Evolutionary conservation across 2,888 invertebrate genomes (phyloP).

Genomic region (Sceliomorpha sp.): DNA sequence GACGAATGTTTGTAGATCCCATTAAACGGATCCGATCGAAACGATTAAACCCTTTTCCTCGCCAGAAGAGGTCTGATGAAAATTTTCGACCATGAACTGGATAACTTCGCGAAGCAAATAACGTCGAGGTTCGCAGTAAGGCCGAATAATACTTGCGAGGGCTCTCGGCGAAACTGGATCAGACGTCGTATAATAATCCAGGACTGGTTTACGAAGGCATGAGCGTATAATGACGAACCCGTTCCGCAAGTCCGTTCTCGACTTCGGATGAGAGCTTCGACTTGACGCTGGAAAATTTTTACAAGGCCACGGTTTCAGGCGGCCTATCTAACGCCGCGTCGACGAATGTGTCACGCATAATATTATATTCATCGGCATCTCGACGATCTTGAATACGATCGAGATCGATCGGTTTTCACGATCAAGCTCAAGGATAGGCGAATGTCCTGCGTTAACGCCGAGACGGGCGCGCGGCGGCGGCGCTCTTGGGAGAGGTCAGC

Average conservation of each 20-base stretch:
- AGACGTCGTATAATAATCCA: constrained; percentile 46
- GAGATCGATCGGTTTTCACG: constrained; percentile 42
- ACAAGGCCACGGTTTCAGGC: constrained; percentile 11
- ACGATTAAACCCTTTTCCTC: too few species aligned
- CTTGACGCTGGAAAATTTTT: constrained; percentile 42
- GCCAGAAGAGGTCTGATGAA: too few species aligned
- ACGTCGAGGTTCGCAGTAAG: constrained; percentile 33
- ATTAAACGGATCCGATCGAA: too few species aligned
- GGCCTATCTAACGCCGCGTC: too few species aligned
- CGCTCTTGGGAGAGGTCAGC: constrained; percentile 49
- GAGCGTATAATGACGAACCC: constrained; percentile 47
- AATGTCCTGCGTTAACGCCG: constrained; percentile 46
- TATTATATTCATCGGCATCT: constrained; percentile 29
- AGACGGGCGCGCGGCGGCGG: constrained; percentile 38
- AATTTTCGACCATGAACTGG: too few species aligned
- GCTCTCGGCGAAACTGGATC: constrained; percentile 45
- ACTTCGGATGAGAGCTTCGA: constrained; percentile 18
- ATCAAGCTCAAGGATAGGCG: constrained; percentile 55
- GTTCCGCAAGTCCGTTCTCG: constrained; percentile 40
- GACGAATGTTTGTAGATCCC: too few species aligned
- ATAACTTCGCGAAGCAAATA: too few species aligned
- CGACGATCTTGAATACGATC: constrained; percentile 30
- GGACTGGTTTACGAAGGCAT: constrained; percentile 45
- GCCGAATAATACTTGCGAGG: constrained; percentile 34
- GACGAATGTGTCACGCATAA: constrained; percentile 23